phyloP scores from a whole-genome alignment of 1,140 invertebrate genomes.

The Panulirus ornatus region DNA sequence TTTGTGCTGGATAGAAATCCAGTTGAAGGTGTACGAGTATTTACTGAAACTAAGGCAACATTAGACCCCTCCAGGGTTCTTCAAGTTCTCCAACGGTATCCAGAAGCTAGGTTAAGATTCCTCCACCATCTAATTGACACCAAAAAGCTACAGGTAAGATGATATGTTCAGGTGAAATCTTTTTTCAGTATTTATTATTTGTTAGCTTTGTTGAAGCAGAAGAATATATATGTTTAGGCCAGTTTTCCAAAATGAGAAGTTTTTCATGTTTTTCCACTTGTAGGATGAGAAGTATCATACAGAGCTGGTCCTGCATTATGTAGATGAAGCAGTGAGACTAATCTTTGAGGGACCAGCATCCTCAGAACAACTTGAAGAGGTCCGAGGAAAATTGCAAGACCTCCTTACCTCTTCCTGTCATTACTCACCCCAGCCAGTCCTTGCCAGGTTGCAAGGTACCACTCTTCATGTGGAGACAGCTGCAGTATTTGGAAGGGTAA shows the following conservation, averaged over 20 bases:
- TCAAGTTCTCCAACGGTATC: conserved; percentile 79
- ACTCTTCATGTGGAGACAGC: conserved; percentile 80
- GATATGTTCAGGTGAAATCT: too few species aligned
- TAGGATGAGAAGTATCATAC: conserved; percentile 81
- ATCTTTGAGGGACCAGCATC: conserved; percentile 75
- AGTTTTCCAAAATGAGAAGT: too few species aligned
- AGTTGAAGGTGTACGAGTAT: conserved; percentile 79
- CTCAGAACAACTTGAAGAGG: conserved; percentile 36
- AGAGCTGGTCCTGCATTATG: conserved; percentile 80
- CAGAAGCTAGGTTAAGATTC: conserved; percentile 79
- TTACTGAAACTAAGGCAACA: conserved; percentile 78
- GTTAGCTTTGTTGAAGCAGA: too few species aligned
- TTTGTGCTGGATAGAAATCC: conserved; percentile 79
- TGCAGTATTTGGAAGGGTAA: conserved; percentile 81
- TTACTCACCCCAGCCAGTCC: conserved; percentile 79
- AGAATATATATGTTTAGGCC: too few species aligned
- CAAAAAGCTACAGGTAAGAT: conserved; percentile 75
- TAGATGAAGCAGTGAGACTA: conserved; percentile 78
- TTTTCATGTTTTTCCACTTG: too few species aligned
- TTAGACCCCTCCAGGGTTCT: conserved; percentile 79
- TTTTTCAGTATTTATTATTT: too few species aligned
- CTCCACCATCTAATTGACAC: conserved; percentile 79
- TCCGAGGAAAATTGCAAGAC: conserved; percentile 79
- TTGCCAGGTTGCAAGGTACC: conserved; percentile 79
- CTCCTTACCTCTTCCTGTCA: conserved; percentile 79